Percentiles rank a stretch among this genome's conserved stretches.
Evolutionary conservation across 2,797 vertebrate genomes (phyloP).

Genomic region (Pseudochaenichthys georgianus): DNA sequence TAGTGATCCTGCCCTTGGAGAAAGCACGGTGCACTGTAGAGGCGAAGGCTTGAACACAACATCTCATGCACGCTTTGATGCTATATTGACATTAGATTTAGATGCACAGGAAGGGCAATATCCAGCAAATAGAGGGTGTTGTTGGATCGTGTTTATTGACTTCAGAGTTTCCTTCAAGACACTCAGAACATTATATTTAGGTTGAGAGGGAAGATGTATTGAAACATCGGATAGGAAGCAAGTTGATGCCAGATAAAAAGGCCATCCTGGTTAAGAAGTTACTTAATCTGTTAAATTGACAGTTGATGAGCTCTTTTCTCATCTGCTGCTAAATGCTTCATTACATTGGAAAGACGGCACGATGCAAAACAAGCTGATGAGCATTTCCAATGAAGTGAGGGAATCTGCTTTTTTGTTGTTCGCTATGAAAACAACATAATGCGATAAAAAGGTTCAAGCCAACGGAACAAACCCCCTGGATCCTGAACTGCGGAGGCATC

Average conservation of each 20-base stretch:
- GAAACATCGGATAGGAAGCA: slow-evolving; percentile 19
- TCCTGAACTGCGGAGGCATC: slow-evolving; percentile 63
- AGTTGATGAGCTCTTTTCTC: slow-evolving; percentile 58
- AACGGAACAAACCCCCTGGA: slow-evolving; percentile 53
- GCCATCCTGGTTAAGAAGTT: slow-evolving; percentile 43
- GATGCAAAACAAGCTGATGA: slow-evolving; percentile 58
- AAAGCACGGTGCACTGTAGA: slow-evolving; percentile 34
- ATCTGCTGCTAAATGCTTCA: slow-evolving; percentile 62
- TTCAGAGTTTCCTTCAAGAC: slow-evolving; percentile 46
- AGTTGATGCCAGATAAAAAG: slow-evolving; percentile 15
- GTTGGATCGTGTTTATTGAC: slow-evolving; percentile 39
- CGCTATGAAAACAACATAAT: slow-evolving; percentile 58
- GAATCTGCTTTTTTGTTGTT: slow-evolving; percentile 47
- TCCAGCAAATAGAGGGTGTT: slow-evolving; percentile 45
- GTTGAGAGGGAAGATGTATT: slow-evolving; percentile 35
- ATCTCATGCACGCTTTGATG: slow-evolving; percentile 40
- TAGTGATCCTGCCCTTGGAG: slow-evolving; percentile 44
- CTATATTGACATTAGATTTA: slow-evolving; percentile 18
- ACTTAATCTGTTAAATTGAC: slow-evolving; percentile 62
- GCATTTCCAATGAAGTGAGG: slow-evolving; percentile 52
- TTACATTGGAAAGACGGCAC: slow-evolving; percentile 53
- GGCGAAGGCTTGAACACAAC: slow-evolving; percentile 29
- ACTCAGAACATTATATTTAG: slow-evolving; percentile 35
- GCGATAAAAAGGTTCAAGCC: slow-evolving; percentile 59
- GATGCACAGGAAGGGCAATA: slow-evolving; percentile 32